Conservation (phyloP, 1,140 invertebrate species). For the Tachypleus tridentatus region DNA sequence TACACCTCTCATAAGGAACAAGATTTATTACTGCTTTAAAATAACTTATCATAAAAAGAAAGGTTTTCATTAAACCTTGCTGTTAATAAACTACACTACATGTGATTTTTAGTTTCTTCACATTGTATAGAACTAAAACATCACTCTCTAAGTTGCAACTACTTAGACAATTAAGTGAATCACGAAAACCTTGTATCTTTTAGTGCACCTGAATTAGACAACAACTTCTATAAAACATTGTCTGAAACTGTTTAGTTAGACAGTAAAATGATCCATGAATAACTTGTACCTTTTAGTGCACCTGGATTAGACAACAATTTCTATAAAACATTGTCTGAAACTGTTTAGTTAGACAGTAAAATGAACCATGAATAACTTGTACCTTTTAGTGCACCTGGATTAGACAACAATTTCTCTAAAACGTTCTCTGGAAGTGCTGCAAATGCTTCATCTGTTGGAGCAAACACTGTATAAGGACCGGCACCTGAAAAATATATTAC, state of each 20-base stretch:
- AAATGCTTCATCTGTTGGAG: slow-evolving; percentile 41
- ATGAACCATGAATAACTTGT: background rate
- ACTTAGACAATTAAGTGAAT: too few relatives aligned
- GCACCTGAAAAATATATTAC: slow-evolving; percentile 8
- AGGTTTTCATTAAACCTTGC: too few relatives aligned
- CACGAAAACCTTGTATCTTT: background rate
- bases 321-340: background rate
- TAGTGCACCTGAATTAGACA: background rate
- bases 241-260: background rate
- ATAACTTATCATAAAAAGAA: too few relatives aligned
- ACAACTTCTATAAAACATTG: background rate
- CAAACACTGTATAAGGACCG: slow-evolving; percentile 40
- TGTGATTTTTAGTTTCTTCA: too few relatives aligned
- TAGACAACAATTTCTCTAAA: slow-evolving; percentile 5
- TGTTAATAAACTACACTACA: too few relatives aligned
- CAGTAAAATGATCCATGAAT: too few relatives aligned
- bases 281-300: background rate
- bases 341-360: background rate
- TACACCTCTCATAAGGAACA: too few relatives aligned
- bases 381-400: slow-evolving; percentile 14
- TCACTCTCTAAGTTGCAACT: too few relatives aligned
- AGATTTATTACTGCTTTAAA: too few relatives aligned
- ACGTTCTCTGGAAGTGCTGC: slow-evolving; percentile 19
- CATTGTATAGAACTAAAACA: too few relatives aligned
- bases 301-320: background rate